phyloP scores from a whole-genome alignment of 2,113 vertebrate genomes.

The Synchiropus splendidus region DNA sequence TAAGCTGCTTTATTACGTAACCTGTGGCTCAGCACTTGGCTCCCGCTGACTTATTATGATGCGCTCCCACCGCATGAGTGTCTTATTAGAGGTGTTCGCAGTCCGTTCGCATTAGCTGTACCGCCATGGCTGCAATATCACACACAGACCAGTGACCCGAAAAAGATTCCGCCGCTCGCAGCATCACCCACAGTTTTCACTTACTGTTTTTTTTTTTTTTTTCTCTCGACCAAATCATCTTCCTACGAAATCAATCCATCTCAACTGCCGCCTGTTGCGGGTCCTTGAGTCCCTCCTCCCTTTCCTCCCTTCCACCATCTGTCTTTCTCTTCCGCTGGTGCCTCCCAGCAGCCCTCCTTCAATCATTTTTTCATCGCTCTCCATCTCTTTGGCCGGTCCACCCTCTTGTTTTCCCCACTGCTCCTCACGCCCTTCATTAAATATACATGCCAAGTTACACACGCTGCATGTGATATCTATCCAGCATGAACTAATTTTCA shows the following conservation, averaged over 20 bases:
- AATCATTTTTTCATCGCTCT: constrained; percentile 53
- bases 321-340: constrained; percentile 38
- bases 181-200: constrained; percentile 30
- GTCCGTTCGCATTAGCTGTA: constrained; percentile 41
- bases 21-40: constrained; percentile 30
- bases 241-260: constrained; percentile 50
- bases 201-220: constrained; percentile 28
- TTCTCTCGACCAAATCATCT: constrained; percentile 35
- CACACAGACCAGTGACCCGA: constrained; percentile 43
- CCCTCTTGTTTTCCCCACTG: constrained; percentile 15
- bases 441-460: constrained; percentile 12
- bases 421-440: constrained; percentile 21
- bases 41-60: constrained; percentile 30
- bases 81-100: constrained; percentile 43
- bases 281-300: constrained; percentile 38
- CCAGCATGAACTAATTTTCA: no score
- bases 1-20: constrained; percentile 15
- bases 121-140: constrained; percentile 35
- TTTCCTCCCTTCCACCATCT: constrained; percentile 41
- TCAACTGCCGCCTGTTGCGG: constrained; percentile 50
- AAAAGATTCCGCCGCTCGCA: constrained; percentile 35
- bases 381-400: constrained; percentile 39
- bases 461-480: no score
- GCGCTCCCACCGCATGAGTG: constrained; percentile 26
- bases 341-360: constrained; percentile 37